Evolutionary conservation across 2,888 invertebrate species (phyloP), one percentile per base, ranked within the genome.

Genomic region (Crioceris asparagi): DNA sequence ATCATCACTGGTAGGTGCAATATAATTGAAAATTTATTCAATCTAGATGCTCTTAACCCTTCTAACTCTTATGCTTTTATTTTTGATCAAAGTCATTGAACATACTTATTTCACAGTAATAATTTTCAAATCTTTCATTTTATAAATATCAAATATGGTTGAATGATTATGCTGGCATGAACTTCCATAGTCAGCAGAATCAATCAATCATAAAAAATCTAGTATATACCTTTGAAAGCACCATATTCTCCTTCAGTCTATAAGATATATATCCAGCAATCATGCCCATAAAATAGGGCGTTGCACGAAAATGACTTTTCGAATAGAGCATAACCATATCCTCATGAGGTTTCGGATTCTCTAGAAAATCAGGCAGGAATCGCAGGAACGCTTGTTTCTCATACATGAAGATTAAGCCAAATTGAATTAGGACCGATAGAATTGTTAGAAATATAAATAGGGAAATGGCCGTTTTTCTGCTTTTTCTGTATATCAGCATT

Each of bases 261-360:
- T 63, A 60, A 36, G 66, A 60, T n/a, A 69, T 39, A 44, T 67
- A 71, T 0, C 75, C 75, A 14, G 65, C 64, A 36, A 70, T 58
- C 53, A 75, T 67, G 1, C 77, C 77, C 7, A 76, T 59, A 5
- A 74, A 57, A 48, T 77, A 76, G 0, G 75, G 65, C 0, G 69
- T 66, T 8, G 68, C 71, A 8, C 77, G 63, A 0, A 71, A 70
- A 55, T 77, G 76, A 2, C 72, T 70, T 49, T 73, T 74, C 36
- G 70, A 72, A 48, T 77, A 77, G 0, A 67, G 64, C 17, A 68
- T 37, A 17, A 68, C 61, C 51, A 72, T 75, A 48, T 72, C 70
- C 10, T 58, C 48, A 39, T 68, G 66, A 0, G 45, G 57, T 17
- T 73, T 69, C 2, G 74, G 72, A 30, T 69, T 63, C 1, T 57